Evolutionary conservation across 2,797 vertebrate species (phyloP), one percentile per base, ranked within the genome.

Genomic region (Avahi laniger): DNA sequence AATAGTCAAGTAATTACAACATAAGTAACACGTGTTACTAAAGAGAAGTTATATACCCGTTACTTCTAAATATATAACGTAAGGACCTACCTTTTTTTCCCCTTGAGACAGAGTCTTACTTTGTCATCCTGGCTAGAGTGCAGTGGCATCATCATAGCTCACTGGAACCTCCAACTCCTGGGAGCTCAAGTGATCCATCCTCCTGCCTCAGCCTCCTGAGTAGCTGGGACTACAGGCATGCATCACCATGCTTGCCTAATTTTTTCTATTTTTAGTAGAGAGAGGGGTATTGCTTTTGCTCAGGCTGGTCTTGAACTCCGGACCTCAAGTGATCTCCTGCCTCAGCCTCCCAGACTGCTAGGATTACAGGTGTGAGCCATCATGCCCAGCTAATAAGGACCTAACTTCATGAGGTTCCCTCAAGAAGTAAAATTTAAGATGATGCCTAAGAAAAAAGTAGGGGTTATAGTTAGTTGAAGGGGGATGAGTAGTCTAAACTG

Each of bases 391-490:
- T 28, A 59, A 59, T 59, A 59, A 59, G 24, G 57, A 85, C 28
- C 79, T 93, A 94, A 94, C 3, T 88, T 94, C 92, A 84, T 65
- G 81, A 96, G 22, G 26, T 65, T 87, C 22, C 88, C 30, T 93
- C 1, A 94, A 91, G 94, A 94, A 83, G 26, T 67, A 85, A 91
- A 18, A 79, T 57, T 87, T 50, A 92, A 87, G 46, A 70, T 87
- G 80, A 80, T 70, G 28, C 57, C 35, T 67, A 92, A 79, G 80
- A 75, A 89, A 93, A 86, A 93, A 35, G 41, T 0, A 57, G 65
- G 17, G 0, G 30, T 63, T 59, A 26, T 30, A 75, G 65, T 85
- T 79, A 78, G 65, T 17, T 90, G 8, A 72, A 90, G 15, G 59
- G 28, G 33, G 91, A 85, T 91, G 81, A 81, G 26, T 38, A 63